phyloP scores from a whole-genome alignment of 1,140 invertebrate species.

The Micrasema longulum region DNA sequence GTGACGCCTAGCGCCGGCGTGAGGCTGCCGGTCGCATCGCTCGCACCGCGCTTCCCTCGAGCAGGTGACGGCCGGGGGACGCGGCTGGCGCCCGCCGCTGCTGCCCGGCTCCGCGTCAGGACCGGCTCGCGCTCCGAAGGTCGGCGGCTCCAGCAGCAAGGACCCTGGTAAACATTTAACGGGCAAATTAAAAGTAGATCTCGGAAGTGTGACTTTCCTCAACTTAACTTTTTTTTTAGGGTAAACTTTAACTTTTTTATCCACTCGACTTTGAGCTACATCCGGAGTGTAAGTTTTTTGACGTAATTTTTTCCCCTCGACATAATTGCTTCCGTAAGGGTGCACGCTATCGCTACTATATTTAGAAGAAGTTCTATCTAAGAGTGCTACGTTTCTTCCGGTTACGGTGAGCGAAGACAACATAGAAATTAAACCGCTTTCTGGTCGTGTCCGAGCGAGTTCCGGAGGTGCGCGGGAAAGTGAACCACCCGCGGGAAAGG shows the following conservation, averaged over 20 bases:
- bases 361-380: conserved; percentile 15
- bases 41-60: conserved; percentile 1
- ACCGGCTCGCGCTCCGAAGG: too few species aligned
- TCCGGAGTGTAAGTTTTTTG: conserved; percentile 4
- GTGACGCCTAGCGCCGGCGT: conserved; percentile 63
- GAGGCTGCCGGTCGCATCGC: conserved; percentile 33
- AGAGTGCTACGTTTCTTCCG: conserved; percentile 11
- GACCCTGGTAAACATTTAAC: conserved; percentile 53
- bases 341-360: neutral
- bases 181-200: conserved; percentile 46
- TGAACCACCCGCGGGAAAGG: neutral
- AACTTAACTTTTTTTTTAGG: conserved; percentile 3
- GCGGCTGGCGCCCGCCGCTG: neutral
- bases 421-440: conserved; percentile 6
- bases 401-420: conserved; percentile 26
- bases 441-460: neutral
- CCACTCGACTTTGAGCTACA: neutral
- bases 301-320: neutral
- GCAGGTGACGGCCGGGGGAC: conserved; percentile 22
- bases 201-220: conserved; percentile 9
- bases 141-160: conserved; percentile 1
- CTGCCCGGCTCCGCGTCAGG: too few species aligned
- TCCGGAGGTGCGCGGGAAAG: too few species aligned
- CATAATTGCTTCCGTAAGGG: neutral
- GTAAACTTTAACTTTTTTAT: neutral